Conservation (phyloP, 2,113 vertebrate species). For the Cryptoleucopteryx plumbea region DNA sequence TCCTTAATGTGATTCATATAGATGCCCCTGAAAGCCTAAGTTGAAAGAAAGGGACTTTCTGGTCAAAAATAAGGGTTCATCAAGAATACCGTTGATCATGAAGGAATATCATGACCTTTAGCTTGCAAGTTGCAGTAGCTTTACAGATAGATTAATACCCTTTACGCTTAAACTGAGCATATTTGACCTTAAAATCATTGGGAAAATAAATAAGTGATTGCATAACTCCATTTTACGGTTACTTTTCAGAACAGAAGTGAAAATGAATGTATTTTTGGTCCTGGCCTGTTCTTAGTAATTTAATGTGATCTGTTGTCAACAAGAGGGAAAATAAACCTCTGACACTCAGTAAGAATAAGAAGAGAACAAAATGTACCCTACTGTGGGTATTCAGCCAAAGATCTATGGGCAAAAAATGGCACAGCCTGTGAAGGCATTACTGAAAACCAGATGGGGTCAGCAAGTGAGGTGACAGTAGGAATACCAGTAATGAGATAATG, state of each 20-base stretch:
- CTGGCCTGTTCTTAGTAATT: conserved; percentile 4
- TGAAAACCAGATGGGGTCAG: background rate
- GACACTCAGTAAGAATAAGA: background rate
- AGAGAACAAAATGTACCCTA: conserved; percentile 13
- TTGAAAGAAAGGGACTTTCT: background rate
- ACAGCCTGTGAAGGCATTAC: background rate
- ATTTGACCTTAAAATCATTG: background rate
- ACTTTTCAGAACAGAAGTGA: background rate
- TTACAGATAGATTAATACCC: background rate
- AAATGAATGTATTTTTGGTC: conserved; percentile 15
- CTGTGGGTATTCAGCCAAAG: background rate
- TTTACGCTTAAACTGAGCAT: background rate
- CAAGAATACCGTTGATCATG: background rate
- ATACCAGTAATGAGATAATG: background rate
- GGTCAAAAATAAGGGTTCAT: background rate
- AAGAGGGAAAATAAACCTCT: conserved; percentile 15
- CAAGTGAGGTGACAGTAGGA: background rate
- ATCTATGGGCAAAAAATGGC: background rate
- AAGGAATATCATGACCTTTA: background rate
- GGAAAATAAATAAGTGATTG: conserved; percentile 5
- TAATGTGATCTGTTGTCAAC: conserved; percentile 12
- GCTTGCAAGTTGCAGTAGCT: background rate
- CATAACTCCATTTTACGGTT: background rate
- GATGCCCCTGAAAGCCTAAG: background rate
- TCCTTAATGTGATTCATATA: background rate